A percentile compares a stretch with the other conserved stretches of the same genome.
phyloP scores from a whole-genome alignment of 2,797 vertebrate species.

The Phoeniculus purpureus region DNA sequence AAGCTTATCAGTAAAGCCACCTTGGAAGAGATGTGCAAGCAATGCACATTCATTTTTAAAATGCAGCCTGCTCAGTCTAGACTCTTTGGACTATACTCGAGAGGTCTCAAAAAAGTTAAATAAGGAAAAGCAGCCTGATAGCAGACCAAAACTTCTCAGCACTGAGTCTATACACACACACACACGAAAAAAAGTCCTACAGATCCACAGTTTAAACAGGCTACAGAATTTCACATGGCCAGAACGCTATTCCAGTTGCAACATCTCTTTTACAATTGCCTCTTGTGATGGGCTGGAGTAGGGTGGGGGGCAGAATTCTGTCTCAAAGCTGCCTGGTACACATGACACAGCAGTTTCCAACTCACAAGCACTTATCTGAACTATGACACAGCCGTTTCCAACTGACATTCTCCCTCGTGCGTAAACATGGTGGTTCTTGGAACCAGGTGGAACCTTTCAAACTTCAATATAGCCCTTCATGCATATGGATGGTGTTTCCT shows the following conservation, averaged over 20 bases:
- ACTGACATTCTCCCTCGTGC: no score
- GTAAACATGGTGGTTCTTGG: no score
- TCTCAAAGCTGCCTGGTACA: no score
- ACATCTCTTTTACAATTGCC: background rate
- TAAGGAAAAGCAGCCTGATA: background rate
- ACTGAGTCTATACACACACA: background rate
- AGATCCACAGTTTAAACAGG: background rate
- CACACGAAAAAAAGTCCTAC: background rate
- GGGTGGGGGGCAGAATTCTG: no score
- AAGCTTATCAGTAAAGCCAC: background rate
- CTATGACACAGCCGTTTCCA: no score
- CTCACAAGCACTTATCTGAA: no score
- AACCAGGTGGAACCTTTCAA: no score
- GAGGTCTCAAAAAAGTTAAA: background rate
- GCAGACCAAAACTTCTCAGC: background rate
- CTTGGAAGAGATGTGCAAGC: background rate
- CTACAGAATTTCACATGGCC: background rate
- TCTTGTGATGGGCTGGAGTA: background rate
- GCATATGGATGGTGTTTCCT: no score
- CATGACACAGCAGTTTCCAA: no score
- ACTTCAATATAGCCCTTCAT: no score
- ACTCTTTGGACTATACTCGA: background rate
- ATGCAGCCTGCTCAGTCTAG: background rate
- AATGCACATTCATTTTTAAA: background rate
- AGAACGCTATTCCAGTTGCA: background rate